Conservation (phyloP, 1,140 invertebrate species). For the Lucilia sericata region DNA sequence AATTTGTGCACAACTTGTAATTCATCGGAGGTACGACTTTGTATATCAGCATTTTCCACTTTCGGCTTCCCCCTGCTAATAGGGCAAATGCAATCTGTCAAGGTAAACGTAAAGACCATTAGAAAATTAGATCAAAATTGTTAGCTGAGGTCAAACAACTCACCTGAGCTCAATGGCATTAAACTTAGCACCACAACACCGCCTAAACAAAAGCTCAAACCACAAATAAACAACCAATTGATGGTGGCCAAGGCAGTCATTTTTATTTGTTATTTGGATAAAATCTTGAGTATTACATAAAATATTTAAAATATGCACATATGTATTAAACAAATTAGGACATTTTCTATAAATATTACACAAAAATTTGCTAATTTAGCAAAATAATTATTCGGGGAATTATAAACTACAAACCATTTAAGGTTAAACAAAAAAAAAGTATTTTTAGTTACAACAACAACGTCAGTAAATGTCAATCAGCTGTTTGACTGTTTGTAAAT, state of each 20-base stretch:
- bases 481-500: neutral
- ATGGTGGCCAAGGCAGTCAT: slow-evolving; percentile 62
- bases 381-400: neutral
- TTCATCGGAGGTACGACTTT: neutral
- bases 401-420: slow-evolving; percentile 8
- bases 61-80: slow-evolving; percentile 48
- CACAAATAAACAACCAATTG: slow-evolving; percentile 64
- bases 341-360: neutral
- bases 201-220: slow-evolving; percentile 59
- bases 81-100: slow-evolving; percentile 62
- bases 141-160: neutral
- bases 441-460: slow-evolving; percentile 2
- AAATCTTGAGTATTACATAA: slow-evolving; percentile 16
- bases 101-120: slow-evolving; percentile 25
- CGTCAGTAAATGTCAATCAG: neutral
- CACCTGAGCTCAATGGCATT: slow-evolving; percentile 62
- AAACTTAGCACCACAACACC: slow-evolving; percentile 62
- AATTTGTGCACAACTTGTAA: slow-evolving; percentile 54
- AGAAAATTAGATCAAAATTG: neutral
- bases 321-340: neutral
- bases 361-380: slow-evolving; percentile 14
- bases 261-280: neutral
- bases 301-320: slow-evolving; percentile 14
- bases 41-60: neutral
- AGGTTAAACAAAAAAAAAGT: neutral